Base-by-base conservation (phyloP, 2,113 vertebrate species). In the Oenanthe oenanthe region DNA sequence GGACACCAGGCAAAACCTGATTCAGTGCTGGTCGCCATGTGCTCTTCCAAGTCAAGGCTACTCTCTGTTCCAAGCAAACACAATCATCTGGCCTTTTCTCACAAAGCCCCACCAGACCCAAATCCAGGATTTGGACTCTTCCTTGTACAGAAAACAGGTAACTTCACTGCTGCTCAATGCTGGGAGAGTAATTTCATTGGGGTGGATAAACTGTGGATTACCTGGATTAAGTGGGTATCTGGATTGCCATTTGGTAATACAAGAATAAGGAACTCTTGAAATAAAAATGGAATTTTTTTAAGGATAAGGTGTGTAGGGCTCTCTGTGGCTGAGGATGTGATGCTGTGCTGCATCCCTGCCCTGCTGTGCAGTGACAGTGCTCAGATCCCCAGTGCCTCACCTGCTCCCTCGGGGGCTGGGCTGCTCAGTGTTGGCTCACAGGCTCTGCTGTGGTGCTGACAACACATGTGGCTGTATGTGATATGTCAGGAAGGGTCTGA, bases 381-480 rank as follows among this genome's bases (percentile, higher is more conserved):
- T 51, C 2, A 4, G 51, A 13, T 8, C 34, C 34, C 12, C 0
- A 0, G 2, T 54, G 11, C 50, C 3, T 0, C 0, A 5, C 21
- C 0, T 0, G 28, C 28, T 42, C 54, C 60, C 43, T 25, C 2
- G 0, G 29, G 40, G 38, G 21, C 31, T 2, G 17, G 53, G 31
- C 42, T 25, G 6, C 19, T 43, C 22, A 12, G n/a, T 63, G 40
- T 4, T 6, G 14, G 26, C 74, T 65, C 74, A 18, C 43, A 68
- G 85, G 4, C 29, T n/a, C 54, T 60, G 3, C 14, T 25, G 0
- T 20, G 66, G 32, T 20, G 56, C 40, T 70, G 70, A 34, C 60
- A 42, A 7, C 50, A n/a, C 16, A 2, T 3, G 17, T 3, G 7
- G 38, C 73, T 60, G 29, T 42, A 4, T 36, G 1, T 25, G 24